Evolutionary conservation across 2,888 invertebrate species (phyloP).

Genomic region (Tipula vernalis): DNA sequence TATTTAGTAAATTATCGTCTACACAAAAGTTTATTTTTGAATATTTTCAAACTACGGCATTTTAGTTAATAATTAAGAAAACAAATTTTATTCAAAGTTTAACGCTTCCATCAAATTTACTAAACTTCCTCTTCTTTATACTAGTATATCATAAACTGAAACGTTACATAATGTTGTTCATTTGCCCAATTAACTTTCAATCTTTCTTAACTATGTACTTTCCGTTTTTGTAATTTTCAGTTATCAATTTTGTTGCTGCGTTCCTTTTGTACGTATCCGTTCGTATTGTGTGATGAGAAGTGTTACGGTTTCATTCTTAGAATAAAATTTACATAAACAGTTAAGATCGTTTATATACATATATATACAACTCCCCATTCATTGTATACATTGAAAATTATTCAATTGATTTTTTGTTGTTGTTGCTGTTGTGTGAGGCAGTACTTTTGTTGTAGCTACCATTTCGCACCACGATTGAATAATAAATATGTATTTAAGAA

Average conservation of each 20-base stretch:
- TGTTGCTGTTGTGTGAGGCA: neutral
- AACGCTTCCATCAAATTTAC: neutral
- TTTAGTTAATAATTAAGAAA: too few species aligned
- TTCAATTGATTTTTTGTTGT: neutral
- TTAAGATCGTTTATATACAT: neutral
- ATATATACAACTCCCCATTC: neutral
- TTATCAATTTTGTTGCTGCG: neutral
- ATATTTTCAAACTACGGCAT: neutral
- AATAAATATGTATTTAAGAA: neutral
- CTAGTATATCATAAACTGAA: neutral
- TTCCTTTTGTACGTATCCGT: neutral
- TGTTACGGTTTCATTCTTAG: neutral
- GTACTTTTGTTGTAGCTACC: neutral
- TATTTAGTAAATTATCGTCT: too few species aligned
- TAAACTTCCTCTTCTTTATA: neutral
- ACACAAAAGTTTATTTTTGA: too few species aligned
- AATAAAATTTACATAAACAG: neutral
- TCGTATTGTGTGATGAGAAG: neutral
- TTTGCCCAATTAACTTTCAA: slow-evolving; percentile 4
- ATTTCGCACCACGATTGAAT: neutral
- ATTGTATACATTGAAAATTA: neutral
- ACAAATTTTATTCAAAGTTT: neutral
- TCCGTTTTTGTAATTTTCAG: neutral
- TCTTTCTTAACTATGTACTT: neutral
- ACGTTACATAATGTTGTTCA: neutral